These are phyloP conservation scores for Ailuropoda melanoleuca DNA, from an alignment of 2,113 vertebrate genomes.

Conservation along the genomic window DNA sequence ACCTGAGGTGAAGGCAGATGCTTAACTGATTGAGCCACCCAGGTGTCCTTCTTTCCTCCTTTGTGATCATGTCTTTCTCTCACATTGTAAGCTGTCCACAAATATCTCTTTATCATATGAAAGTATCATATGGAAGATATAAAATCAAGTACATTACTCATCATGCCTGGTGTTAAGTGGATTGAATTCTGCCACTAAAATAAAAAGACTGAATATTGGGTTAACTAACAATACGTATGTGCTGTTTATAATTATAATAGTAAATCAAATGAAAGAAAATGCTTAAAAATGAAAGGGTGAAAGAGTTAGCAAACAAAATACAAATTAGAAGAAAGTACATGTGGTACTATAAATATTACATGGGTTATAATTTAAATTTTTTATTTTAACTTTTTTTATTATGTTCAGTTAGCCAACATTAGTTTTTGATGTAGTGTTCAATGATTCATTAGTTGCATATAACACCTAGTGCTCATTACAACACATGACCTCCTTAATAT, in stretches of 20 bases:
- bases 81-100: background rate
- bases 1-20: too few relatives aligned
- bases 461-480: too few relatives aligned
- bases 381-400: too few relatives aligned
- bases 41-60: background rate
- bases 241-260: background rate
- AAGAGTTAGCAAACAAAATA: background rate
- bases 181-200: background rate
- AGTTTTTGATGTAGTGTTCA: too few relatives aligned
- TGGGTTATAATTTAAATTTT: background rate
- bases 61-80: background rate
- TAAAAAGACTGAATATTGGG: background rate
- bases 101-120: background rate
- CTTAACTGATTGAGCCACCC: too few relatives aligned
- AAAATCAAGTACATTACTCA: background rate
- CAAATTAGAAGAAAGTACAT: background rate
- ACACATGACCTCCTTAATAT: too few relatives aligned
- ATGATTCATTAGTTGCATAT: too few relatives aligned
- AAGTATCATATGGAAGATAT: background rate
- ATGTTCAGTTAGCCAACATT: too few relatives aligned
- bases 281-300: background rate
- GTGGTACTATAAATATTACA: background rate
- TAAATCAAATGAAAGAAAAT: background rate
- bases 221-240: background rate
- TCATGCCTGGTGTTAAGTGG: background rate